Evolutionary conservation across 2,888 invertebrate genomes (phyloP), one percentile per base, ranked within the genome.

Genomic region (Mesoligia furuncula): DNA sequence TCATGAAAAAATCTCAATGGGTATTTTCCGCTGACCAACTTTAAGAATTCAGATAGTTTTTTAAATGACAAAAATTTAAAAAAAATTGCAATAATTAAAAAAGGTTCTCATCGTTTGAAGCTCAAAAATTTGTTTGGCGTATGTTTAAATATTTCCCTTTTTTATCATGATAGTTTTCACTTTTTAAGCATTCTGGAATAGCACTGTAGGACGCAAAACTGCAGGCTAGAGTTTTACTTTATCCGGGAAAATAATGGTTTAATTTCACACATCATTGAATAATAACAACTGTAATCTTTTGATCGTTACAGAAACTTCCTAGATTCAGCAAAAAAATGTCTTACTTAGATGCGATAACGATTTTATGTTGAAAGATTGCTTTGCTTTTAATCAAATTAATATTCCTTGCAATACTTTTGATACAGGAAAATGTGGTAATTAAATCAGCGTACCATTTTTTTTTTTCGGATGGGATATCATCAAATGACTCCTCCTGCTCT

Each of bases 241-340:
- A 57, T n/a, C 54, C n/a, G n/a, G 59, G 61, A 66, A 76, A 81
- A 62, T 81, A 71, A 78, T 62, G 66, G 66, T 62, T 62, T 79
- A 84, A 80, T 81, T 81, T 81, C 79, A 84, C 71, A 84, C 67
- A 51, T 62, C 79, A 81, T 81, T 84, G 61, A 81, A 83, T 54
- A 70, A 83, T 83, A 80, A 83, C 62, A 80, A 83, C 62, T 66
- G 24, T 42, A 48, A 62, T 45, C 24, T 61, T 51, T 59, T 9
- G 70, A 54, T 83, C 62, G 67, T 45, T 62, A 68, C 15, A 31
- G 45, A 51, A 57, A 57, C 54, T 59, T 72, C 15, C 51, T 45
- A 36, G 17, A 57, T 70, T 66, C 54, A n/a, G 64, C 27, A 51
- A 69, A 51, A 51, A 79, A 81, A 31, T n/a, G 17, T 48, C 39